Evolutionary conservation across 2,113 vertebrate genomes (phyloP), one percentile per base, ranked within the genome.

Genomic region (Gobio gobio): DNA sequence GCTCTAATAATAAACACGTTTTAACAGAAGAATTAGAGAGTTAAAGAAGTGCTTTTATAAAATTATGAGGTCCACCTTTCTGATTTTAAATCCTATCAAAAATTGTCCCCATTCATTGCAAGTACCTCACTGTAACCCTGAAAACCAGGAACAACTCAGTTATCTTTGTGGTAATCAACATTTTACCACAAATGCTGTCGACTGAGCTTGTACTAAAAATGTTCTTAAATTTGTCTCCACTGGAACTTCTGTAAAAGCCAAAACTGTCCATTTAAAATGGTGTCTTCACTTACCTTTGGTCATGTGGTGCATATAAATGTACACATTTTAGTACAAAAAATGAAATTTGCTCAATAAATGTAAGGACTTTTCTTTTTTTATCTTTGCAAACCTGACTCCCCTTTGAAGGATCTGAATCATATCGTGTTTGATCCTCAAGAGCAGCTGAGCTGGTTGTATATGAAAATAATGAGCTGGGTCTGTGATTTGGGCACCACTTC

Each of bases 401-500:
- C 56, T 86, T 63, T 75, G 81, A 83, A 88, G 59, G 36, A 64
- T 80, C 73, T 66, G 77, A 78, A 80, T 82, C n/a, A 26, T 49
- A 63, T 58, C n/a, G 12, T 58, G 40, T 29, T 36, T 61, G 16
- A 51, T 29, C 56, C 56, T 79, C 56, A 51, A 85, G 74, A 78
- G 84, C 43, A 64, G 59, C 61, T 33, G 76, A 49, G 47, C 45
- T 77, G 84, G 56, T 61, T 66, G 83, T 88, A 64, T 85, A 85
- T 80, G 68, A 75, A 86, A 80, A 79, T 82, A 86, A 86, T 75
- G 63, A 83, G 80, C 54, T 12, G 63, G 80, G n/a, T 16, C 64
- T 68, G 66, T 63, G 61, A 79, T 86, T 80, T 79, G 80, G 87
- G 75, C 78, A 79, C 68, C 73, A 86, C 84, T 88, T 86, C 84